Base-by-base conservation (phyloP, 23 tunicate species). In the Corella eumyota region DNA sequence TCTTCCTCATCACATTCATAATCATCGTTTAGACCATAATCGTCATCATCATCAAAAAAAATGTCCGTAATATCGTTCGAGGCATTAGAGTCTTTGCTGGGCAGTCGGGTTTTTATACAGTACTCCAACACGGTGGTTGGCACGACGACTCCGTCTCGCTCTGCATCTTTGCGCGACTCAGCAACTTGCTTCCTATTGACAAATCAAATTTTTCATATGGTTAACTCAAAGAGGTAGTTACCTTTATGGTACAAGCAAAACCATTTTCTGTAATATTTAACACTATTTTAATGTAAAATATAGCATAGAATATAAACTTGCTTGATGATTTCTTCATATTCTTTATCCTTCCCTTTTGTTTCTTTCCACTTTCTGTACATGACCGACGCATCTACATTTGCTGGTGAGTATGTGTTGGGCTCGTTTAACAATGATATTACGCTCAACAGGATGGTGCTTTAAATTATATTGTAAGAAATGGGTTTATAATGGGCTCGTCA, bases 331-430 rank as follows among this genome's bases (percentile, higher is more conserved):
- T 90, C 72, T 58, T 81, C 90, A 50, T 90, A 90, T 65, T 90
- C 98, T 50, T 75, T 81, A 45, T 90, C 98, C 11, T 61, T n/a
- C 49, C 98, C 98, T 51, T 70, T 70, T 0, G 91, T 75, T 47
- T 90, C 90, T 50, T 90, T 90, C 98, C 98, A 90, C 33, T 74
- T 77, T 31, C 98, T 67, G 60, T 90, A 90, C 79, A 83, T 88
- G 30, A 90, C 98, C 6, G 98, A 90, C 23, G 98, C 98, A 65
- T 90, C 98, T 33, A 90, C 98, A 49, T 90, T 90, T 19, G 98
- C 98, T 48, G 98, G 90, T 27, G 90, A 90, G 51, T 55, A 92
- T 2, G 98, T 92, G 64, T 92, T 92, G 32, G 98, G 98, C 61
- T 92, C 98, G 40, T 92, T 92, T 32, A 92, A 63, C 31, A 92